These are phyloP conservation scores for Burhinus bistriatus DNA, from an alignment of 2,113 vertebrate species.

Conservation along the genomic window DNA sequence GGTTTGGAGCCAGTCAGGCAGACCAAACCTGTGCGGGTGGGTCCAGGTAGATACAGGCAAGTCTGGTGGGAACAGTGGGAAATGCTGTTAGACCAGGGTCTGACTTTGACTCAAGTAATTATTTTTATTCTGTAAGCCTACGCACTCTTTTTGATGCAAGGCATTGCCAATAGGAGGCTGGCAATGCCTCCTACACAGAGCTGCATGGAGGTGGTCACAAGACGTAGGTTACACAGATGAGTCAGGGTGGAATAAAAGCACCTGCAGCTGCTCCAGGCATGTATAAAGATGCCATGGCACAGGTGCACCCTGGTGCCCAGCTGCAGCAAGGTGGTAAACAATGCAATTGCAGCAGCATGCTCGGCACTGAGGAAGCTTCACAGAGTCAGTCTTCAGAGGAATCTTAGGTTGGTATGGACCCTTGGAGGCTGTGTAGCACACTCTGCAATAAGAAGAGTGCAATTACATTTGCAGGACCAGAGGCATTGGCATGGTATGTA, in stretches of 20 bases:
- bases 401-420: neutral
- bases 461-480: neutral
- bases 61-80: neutral
- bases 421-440: neutral
- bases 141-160: neutral
- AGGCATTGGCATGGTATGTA: neutral
- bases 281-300: neutral
- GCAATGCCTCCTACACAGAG: neutral
- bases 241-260: neutral
- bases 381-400: neutral
- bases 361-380: neutral
- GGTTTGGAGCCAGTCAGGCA: neutral
- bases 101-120: neutral
- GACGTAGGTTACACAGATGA: neutral
- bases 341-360: neutral
- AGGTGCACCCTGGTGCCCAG: neutral
- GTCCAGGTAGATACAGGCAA: neutral
- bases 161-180: neutral
- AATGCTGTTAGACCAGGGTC: neutral
- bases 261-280: neutral
- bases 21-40: neutral
- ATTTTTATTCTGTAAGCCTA: neutral
- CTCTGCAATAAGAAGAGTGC: neutral
- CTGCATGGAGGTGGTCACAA: neutral
- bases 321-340: neutral